Base-by-base conservation (phyloP, 2,797 vertebrate genomes). In the Parambassis ranga region DNA sequence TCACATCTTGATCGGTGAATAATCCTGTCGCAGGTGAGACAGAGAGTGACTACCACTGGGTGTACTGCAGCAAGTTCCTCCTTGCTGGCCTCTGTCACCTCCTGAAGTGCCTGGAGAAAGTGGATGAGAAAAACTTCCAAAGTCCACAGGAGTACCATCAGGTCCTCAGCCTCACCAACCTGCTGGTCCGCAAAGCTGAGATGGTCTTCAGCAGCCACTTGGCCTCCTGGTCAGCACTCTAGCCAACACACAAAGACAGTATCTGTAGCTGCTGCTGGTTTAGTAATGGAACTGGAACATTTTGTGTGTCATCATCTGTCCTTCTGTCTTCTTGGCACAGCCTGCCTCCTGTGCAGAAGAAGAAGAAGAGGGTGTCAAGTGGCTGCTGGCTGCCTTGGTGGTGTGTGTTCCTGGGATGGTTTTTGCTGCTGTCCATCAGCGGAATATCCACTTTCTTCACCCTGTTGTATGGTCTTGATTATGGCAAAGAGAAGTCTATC, bases 351-450 rank as follows among this genome's bases (percentile, higher is more conserved):
- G 69, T 79, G 22, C 82, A 43, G 18, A 78, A 47, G 41, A 75
- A 60, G 53, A 76, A 60, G 61, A 87, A 77, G 65, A 83, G 79
- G 63, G 71, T 3, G 8, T 51, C 79, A 0, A 10, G 49, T 0
- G 49, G 79, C 28, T 90, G 83, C 62, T 87, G 86, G 76, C 87
- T 94, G 41, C 94, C 94, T 42, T 94, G 94, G 94, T 94, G 94
- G 94, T 94, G 84, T 52, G 89, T 94, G 42, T 92, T 94, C 35
- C 33, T 95, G 26, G 94, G 92, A 26, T 95, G 94, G 94, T 85
- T 89, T 77, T 76, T 95, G 57, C 75, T 95, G 60, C 37, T 94
- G 18, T 80, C 88, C 70, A 93, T 94, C 68, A 94, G 93, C 2
- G 91, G 71, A 1, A 30, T 94, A 19, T 94, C 93, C 28, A 93